Percentiles rank a stretch among this genome's conserved stretches.
phyloP scores from a whole-genome alignment of 2,888 invertebrate genomes.

The Trissolcus brochymenae region DNA sequence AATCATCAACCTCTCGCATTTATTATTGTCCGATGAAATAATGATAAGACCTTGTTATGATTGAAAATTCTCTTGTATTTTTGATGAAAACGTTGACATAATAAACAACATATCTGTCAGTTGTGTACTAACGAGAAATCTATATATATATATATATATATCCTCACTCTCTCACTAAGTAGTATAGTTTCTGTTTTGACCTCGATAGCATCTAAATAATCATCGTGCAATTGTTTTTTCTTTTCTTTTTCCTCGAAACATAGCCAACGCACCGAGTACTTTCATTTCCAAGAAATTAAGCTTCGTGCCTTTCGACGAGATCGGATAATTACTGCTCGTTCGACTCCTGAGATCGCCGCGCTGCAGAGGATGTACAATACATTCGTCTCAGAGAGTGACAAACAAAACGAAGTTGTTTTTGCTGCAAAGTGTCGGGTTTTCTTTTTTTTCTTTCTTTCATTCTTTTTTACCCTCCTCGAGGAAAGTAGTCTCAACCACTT shows the following conservation, averaged over 20 bases:
- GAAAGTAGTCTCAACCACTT: slow-evolving; percentile 8
- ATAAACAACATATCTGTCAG: too few relatives aligned
- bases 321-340: too few relatives aligned
- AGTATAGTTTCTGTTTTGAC: background rate
- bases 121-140: too few relatives aligned
- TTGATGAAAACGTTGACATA: background rate
- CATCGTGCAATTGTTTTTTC: too few relatives aligned
- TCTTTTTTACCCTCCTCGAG: background rate
- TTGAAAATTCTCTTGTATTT: background rate
- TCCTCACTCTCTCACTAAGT: too few relatives aligned
- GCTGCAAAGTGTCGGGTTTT: background rate
- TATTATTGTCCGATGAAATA: too few relatives aligned
- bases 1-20: background rate
- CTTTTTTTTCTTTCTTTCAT: slow-evolving; percentile 13
- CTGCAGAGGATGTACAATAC: too few relatives aligned
- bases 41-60: too few relatives aligned
- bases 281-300: background rate
- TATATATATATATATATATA: too few relatives aligned
- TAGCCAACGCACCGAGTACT: background rate
- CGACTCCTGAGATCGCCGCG: too few relatives aligned
- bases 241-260: too few relatives aligned
- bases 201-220: background rate
- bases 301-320: background rate
- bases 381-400: too few relatives aligned
- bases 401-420: background rate